Conservation (phyloP, 2,797 vertebrate species). For the Coracias cyanogaster region DNA sequence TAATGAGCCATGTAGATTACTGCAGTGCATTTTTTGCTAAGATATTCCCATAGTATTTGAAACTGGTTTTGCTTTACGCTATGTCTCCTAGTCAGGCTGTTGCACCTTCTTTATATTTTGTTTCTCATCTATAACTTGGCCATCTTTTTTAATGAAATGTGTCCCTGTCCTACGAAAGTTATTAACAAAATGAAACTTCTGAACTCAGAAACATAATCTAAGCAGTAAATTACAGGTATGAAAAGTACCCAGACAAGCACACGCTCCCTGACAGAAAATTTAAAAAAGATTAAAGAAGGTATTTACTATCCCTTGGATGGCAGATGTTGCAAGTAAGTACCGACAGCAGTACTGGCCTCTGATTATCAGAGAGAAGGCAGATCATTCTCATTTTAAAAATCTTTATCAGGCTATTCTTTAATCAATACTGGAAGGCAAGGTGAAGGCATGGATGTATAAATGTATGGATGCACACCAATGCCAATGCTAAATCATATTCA, state of each 20-base stretch:
- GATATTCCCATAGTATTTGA: background rate
- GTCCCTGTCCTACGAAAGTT: background rate
- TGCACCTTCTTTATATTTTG: background rate
- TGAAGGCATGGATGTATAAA: background rate
- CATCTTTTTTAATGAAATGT: background rate
- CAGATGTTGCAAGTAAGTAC: background rate
- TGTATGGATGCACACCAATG: background rate
- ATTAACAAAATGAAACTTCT: background rate
- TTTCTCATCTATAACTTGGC: background rate
- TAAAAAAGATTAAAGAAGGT: conserved; percentile 13
- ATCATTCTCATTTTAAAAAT: background rate
- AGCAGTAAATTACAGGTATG: background rate
- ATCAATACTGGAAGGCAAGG: background rate
- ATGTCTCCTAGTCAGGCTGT: background rate
- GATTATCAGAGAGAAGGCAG: background rate
- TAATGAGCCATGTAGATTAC: background rate
- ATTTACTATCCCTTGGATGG: background rate
- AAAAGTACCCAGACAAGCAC: background rate
- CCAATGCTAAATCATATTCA: background rate
- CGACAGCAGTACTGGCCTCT: background rate
- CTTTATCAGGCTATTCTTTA: background rate
- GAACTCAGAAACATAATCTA: conserved; percentile 11
- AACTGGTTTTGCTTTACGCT: background rate
- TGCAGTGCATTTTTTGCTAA: background rate
- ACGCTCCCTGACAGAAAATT: background rate